Evolutionary conservation across 2,797 vertebrate genomes (phyloP).

Genomic region (Avahi laniger): DNA sequence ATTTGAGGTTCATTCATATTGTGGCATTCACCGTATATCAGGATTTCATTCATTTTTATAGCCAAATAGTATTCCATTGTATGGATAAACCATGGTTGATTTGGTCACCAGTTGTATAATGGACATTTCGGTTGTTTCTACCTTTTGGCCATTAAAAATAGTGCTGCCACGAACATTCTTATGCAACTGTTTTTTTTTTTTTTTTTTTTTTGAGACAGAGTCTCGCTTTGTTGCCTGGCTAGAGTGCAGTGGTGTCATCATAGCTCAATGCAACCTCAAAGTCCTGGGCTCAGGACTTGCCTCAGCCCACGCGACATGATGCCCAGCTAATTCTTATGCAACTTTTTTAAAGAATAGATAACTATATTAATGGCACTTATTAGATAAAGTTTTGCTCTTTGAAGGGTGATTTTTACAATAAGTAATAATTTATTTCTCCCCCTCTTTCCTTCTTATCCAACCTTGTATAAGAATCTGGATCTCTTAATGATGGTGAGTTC

Average conservation of each 20-base stretch:
- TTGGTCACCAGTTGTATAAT: background rate
- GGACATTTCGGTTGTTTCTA: background rate
- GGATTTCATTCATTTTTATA: background rate
- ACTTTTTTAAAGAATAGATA: background rate
- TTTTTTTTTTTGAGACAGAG: no score
- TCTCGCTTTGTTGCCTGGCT: no score
- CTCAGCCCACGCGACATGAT: no score
- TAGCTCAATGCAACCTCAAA: no score
- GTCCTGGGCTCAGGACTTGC: no score
- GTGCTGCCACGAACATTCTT: background rate
- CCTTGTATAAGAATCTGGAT: background rate
- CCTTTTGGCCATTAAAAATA: background rate
- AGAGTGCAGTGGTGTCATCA: no score
- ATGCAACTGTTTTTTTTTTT: no score
- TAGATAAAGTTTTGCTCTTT: background rate
- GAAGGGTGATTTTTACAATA: background rate
- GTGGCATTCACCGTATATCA: accelerated
- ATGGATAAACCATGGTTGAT: background rate
- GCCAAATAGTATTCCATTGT: background rate
- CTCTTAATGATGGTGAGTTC: background rate
- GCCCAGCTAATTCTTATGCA: background rate
- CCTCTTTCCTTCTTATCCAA: background rate
- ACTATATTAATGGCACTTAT: background rate
- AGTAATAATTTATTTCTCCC: background rate
- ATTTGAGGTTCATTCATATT: background rate